Base-by-base conservation (phyloP, 2,113 vertebrate genomes). In the Herpetotheres cachinnans region DNA sequence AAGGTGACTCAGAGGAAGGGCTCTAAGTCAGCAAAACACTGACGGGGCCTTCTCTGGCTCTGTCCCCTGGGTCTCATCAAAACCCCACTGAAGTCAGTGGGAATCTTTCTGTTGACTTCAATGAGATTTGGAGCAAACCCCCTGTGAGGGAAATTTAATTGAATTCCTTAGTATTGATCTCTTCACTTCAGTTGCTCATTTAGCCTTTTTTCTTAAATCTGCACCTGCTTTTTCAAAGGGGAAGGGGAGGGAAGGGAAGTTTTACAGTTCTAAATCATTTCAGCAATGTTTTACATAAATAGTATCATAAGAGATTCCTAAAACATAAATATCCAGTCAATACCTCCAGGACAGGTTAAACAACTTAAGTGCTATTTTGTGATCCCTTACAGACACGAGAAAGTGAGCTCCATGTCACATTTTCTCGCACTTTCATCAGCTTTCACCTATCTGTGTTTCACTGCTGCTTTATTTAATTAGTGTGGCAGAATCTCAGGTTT, bases 61-160 rank as follows among this genome's bases (percentile, higher is more conserved):
- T 36, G 42, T 94, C 94, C 65, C 81, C 14, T 52, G 86, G 77
- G 69, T 67, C 73, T 79, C 90, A 87, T 95, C 95, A 89, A 95
- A 97, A 89, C 77, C 76, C 54, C 61, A 87, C 44, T 55, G 61
- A 95, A 94, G 73, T 89, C 73, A 95, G 86, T 52, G 63, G 86
- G 82, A 95, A 84, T 89, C 69, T 95, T 93, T 89, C 80, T 89
- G 55, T 84, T 95, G 80, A 94, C 72, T 96, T 94, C 92, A 92
- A 61, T 72, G 80, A 82, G 56, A 94, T 92, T 89, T 97, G 89
- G 82, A 96, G 40, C 52, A 95, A 96, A 25, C 34, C 56, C 27
- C 46, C 56, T 49, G 72, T 82, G 86, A 91, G 72, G 32, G 30
- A 96, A 92, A 95, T 81, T 78, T 96, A 96, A 94, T 97, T 96